A percentile compares a stretch with the other conserved stretches of the same genome.
These are phyloP conservation scores for Eospalax fontanierii DNA, from an alignment of 2,797 vertebrate genomes.

Conservation along the genomic window DNA sequence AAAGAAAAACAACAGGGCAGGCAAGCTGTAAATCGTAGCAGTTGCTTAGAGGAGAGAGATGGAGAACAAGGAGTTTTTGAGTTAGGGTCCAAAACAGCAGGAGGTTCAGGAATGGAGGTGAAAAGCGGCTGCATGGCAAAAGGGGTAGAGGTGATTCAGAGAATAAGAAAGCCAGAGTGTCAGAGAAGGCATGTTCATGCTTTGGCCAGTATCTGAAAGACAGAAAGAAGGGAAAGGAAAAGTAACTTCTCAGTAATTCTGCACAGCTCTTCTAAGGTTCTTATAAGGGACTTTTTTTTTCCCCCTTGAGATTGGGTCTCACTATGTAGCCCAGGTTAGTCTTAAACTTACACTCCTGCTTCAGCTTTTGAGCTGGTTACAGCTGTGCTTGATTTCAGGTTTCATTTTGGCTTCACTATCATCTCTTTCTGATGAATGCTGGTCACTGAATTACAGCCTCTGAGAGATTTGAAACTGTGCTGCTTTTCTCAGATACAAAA, in stretches of 20 bases:
- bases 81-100: neutral
- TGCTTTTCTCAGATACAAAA: constrained; percentile 45
- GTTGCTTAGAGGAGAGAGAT: neutral
- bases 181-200: neutral
- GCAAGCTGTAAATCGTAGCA: neutral
- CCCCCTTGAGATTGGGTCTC: neutral
- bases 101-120: neutral
- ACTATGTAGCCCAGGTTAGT: neutral
- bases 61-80: too few relatives aligned
- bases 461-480: neutral
- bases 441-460: neutral
- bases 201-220: neutral
- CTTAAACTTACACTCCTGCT: neutral
- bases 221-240: neutral
- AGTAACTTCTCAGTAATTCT: neutral
- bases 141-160: neutral
- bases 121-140: too few relatives aligned
- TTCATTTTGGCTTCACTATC: constrained; percentile 48
- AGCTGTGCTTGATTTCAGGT: neutral
- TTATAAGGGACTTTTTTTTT: neutral
- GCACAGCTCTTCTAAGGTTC: too few relatives aligned
- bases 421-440: constrained; percentile 18
- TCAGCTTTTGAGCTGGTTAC: neutral
- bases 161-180: neutral
- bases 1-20: neutral